phyloP scores from a whole-genome alignment of 64 coral and sea anemone species.

The Montipora cactus region DNA sequence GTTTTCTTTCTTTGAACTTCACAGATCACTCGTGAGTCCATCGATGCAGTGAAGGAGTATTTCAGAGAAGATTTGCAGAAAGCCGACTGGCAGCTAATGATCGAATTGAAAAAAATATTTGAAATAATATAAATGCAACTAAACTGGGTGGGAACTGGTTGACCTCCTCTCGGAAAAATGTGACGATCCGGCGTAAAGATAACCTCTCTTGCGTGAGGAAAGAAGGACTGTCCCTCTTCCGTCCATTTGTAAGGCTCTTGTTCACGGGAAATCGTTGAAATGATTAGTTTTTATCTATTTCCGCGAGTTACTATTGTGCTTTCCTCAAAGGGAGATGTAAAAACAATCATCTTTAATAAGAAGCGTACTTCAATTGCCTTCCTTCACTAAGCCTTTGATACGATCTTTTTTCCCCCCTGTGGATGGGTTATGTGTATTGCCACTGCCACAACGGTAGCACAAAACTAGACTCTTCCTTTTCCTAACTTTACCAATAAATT shows the following conservation, averaged over 20 bases:
- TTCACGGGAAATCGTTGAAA: too few species aligned
- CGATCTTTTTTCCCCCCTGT: background rate
- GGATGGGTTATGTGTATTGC: background rate
- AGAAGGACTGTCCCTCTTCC: too few species aligned
- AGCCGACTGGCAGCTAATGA: slow-evolving; percentile 97
- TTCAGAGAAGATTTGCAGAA: slow-evolving; percentile 99
- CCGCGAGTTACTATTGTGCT: too few species aligned
- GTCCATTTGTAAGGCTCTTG: too few species aligned
- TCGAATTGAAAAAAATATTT: slow-evolving; percentile 96
- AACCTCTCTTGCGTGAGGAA: too few species aligned
- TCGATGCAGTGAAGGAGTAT: slow-evolving; percentile 96
- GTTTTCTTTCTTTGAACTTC: background rate
- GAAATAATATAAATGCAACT: slow-evolving; percentile 81
- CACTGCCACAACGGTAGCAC: background rate
- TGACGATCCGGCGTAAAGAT: background rate
- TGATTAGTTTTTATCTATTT: too few species aligned
- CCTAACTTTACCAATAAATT: background rate
- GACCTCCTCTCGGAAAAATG: background rate
- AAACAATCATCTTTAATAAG: too few species aligned
- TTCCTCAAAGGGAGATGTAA: too few species aligned
- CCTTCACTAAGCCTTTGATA: background rate
- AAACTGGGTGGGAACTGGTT: background rate
- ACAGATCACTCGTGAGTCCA: slow-evolving; percentile 94
- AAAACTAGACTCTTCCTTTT: background rate
- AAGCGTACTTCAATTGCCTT: background rate